Evolutionary conservation across 2,113 vertebrate species (phyloP).

Genomic region (Proterorhinus semilunaris): DNA sequence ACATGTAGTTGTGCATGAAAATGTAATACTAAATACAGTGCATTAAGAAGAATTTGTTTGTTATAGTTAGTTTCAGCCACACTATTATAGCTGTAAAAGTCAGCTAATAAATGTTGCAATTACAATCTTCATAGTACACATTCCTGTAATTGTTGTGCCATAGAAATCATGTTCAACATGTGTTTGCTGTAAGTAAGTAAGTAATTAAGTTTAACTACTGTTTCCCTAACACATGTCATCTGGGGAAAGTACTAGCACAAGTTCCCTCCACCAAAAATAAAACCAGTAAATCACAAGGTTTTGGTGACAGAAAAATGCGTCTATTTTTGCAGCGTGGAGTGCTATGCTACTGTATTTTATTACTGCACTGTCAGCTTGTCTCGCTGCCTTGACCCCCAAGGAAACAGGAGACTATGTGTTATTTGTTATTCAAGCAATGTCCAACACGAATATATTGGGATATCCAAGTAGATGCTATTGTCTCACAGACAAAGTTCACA

Average conservation of each 20-base stretch:
- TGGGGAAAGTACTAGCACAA: background rate
- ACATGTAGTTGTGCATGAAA: too few species aligned
- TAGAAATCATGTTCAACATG: background rate
- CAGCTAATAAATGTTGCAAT: too few species aligned
- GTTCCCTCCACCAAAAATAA: slow-evolving; percentile 48
- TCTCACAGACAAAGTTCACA: background rate
- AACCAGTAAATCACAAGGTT: slow-evolving; percentile 58
- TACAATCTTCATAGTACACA: too few species aligned
- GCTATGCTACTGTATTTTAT: slow-evolving; percentile 54
- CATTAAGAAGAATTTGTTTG: too few species aligned
- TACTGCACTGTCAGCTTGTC: slow-evolving; percentile 56
- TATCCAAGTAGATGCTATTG: background rate
- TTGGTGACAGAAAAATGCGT: slow-evolving; percentile 60
- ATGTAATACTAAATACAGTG: too few species aligned
- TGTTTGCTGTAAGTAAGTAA: background rate
- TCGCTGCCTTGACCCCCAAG: slow-evolving; percentile 9
- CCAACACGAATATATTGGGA: background rate
- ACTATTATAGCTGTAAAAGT: too few species aligned
- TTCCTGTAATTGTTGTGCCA: background rate
- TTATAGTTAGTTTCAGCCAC: too few species aligned
- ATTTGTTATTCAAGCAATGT: background rate
- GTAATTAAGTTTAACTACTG: background rate
- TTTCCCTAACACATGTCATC: background rate
- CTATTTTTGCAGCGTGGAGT: slow-evolving; percentile 62
- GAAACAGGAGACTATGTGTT: slow-evolving; percentile 14